Base-by-base conservation (phyloP, 2,888 invertebrate genomes). In the Plutella xylostella region DNA sequence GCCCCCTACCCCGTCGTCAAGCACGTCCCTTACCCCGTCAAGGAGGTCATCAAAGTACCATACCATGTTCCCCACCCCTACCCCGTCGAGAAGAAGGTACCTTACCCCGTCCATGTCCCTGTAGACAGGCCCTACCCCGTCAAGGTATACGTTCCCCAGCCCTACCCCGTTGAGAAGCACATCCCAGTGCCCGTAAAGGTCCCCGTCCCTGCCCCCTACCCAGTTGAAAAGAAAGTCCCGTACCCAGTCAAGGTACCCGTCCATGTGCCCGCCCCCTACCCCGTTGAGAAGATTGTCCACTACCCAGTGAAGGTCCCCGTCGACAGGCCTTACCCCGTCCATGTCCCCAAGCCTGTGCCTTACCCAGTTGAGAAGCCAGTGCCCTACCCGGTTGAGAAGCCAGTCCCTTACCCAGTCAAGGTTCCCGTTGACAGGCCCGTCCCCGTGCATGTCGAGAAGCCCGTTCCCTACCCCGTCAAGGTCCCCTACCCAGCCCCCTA, bases 1-100 rank as follows among this genome's bases (percentile, higher is more conserved):
- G 87, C 88, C 59, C 90, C 90, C 49, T 90, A 90, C 77, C 90
- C 90, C 2, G 85, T 89, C 1, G 86, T 88, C 45, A 88, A 88
- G 51, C 87, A 86, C 54, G 85, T 90, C 3, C 90, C 89, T 43
- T 87, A 87, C 61, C 85, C 89, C 50, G 90, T 91, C 33, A 90
- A 90, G 61, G 86, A 86, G 56, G 67, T 82, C 49, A 78, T 87
- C 33, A 87, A 88, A 68, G 80, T 87, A 51, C 87, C 88, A 48
- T 85, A 87, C 9, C 88, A 86, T 48, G 88, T 89, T 42, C 90
- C 90, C 22, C 87, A 87, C 49, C 91, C 90, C 41, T 90, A 90
- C 76, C 90, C 90, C 20, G 90, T 90, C 18, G 89, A 88, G 49
- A 86, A 85, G 64, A 83, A 84, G 52, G 70, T 86, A 25, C 88